Conservation (phyloP, 35 echinoderm and acorn worm genomes). For the Diadema setosum region DNA sequence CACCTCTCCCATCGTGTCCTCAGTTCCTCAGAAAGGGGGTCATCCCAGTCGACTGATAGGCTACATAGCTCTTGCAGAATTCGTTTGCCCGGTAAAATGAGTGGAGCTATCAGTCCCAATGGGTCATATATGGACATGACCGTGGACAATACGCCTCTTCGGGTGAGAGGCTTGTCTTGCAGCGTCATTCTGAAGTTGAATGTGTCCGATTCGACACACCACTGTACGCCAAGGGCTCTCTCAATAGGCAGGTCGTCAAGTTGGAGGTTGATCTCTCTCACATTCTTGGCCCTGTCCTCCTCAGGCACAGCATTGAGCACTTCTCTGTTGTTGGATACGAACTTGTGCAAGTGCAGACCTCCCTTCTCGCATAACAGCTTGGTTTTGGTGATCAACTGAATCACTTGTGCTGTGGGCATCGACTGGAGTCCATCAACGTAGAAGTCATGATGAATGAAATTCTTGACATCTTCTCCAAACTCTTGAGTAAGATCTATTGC, state of each 20-base stretch:
- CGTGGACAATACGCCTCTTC: slow-evolving; percentile 42
- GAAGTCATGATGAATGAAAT: slow-evolving; percentile 52
- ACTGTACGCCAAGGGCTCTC: slow-evolving; percentile 36
- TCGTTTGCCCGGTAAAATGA: background rate
- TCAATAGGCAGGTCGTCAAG: slow-evolving; percentile 24
- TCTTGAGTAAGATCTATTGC: slow-evolving; percentile 15
- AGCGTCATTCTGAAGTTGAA: slow-evolving; percentile 37
- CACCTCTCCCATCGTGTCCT: slow-evolving; percentile 36
- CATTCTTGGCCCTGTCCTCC: background rate
- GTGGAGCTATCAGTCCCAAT: slow-evolving; percentile 35
- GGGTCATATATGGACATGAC: slow-evolving; percentile 38
- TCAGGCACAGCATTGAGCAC: slow-evolving; percentile 23
- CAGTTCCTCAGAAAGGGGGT: slow-evolving; percentile 35
- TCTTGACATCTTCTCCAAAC: slow-evolving; percentile 27
- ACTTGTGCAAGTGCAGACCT: slow-evolving; percentile 50
- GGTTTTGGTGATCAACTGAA: background rate
- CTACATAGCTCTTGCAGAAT: slow-evolving; percentile 51
- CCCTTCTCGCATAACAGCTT: background rate
- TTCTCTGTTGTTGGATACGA: slow-evolving; percentile 41
- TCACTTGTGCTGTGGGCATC: background rate
- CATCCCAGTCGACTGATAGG: slow-evolving; percentile 31
- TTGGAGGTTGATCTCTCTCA: background rate
- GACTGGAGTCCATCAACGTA: slow-evolving; percentile 56
- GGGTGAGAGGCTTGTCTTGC: slow-evolving; percentile 17
- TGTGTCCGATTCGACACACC: slow-evolving; percentile 26